phyloP scores from a whole-genome alignment of 2,888 invertebrate species.

The Mellilla xanthometata region DNA sequence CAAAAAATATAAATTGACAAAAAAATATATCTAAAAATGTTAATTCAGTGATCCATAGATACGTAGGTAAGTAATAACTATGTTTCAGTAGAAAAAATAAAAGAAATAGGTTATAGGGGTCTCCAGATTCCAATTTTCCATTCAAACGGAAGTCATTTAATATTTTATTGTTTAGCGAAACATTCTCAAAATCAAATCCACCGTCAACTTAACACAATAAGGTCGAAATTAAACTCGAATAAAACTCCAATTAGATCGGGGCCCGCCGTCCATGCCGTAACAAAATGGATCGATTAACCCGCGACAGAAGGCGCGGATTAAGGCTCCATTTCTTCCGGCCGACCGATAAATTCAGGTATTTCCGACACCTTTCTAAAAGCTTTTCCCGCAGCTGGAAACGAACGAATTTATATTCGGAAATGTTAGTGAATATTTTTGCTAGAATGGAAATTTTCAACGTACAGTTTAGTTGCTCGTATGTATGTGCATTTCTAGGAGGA shows the following conservation, averaged over 20 bases:
- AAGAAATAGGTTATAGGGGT: too few species aligned
- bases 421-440: too few species aligned
- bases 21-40: too few species aligned
- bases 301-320: slow-evolving; percentile 12
- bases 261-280: slow-evolving; percentile 6
- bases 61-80: too few species aligned
- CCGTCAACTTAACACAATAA: slow-evolving; percentile 6
- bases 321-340: background rate
- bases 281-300: slow-evolving; percentile 20
- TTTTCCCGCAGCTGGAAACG: slow-evolving; percentile 6
- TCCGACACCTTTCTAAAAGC: slow-evolving; percentile 4
- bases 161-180: slow-evolving; percentile 5
- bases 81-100: too few species aligned
- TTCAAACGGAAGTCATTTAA: background rate
- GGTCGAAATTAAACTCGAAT: slow-evolving; percentile 9
- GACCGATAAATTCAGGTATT: slow-evolving; percentile 16
- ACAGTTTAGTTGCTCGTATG: too few species aligned
- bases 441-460: too few species aligned
- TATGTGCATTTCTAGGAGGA: too few species aligned
- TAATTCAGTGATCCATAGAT: too few species aligned
- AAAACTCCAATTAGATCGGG: slow-evolving; percentile 10
- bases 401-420: too few species aligned
- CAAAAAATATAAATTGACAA: too few species aligned
- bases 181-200: slow-evolving; percentile 4
- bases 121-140: too few species aligned